phyloP scores from a whole-genome alignment of 2,888 invertebrate species.

The Drosophila setosimentum region DNA sequence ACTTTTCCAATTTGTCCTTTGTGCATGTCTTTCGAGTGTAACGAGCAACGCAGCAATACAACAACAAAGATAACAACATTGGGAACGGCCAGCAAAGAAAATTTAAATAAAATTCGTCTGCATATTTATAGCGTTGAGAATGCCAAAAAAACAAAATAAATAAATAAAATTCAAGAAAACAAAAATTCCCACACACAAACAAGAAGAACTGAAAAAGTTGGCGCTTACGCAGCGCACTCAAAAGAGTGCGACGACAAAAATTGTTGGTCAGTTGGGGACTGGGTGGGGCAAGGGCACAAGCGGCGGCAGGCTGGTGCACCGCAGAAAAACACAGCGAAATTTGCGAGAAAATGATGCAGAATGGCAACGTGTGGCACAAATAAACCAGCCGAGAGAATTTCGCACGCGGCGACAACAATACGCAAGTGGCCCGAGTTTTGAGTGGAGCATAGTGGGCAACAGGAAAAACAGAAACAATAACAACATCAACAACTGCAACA shows the following conservation, averaged over 20 bases:
- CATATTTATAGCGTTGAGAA: constrained; percentile 63
- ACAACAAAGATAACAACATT: constrained; percentile 24
- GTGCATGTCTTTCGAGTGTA: constrained; percentile 69
- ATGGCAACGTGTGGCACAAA: constrained; percentile 65
- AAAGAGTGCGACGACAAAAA: constrained; percentile 5
- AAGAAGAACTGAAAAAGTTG: constrained; percentile 44
- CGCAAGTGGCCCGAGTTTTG: constrained; percentile 46
- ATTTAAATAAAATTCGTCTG: constrained; percentile 70
- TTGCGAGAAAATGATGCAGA: constrained; percentile 70
- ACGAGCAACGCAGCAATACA: constrained; percentile 47
- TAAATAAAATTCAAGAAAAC: constrained; percentile 6
- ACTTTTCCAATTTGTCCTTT: constrained; percentile 72
- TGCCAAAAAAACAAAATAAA: constrained; percentile 23
- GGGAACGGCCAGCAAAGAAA: constrained; percentile 55
- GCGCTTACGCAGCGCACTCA: constrained; percentile 47
- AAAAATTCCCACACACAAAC: constrained; percentile 7
- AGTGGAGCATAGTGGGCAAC: constrained; percentile 30
- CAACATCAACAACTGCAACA: neutral
- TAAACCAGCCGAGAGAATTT: constrained; percentile 51
- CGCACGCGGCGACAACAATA: constrained; percentile 52
- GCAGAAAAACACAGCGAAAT: constrained; percentile 46
- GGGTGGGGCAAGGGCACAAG: neutral
- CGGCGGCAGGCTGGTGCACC: neutral
- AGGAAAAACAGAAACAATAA: constrained; percentile 2
- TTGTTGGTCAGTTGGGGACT: constrained; percentile 38